These are phyloP conservation scores for Arvicanthis niloticus DNA, from an alignment of 2,113 vertebrate species.

Conservation along the genomic window DNA sequence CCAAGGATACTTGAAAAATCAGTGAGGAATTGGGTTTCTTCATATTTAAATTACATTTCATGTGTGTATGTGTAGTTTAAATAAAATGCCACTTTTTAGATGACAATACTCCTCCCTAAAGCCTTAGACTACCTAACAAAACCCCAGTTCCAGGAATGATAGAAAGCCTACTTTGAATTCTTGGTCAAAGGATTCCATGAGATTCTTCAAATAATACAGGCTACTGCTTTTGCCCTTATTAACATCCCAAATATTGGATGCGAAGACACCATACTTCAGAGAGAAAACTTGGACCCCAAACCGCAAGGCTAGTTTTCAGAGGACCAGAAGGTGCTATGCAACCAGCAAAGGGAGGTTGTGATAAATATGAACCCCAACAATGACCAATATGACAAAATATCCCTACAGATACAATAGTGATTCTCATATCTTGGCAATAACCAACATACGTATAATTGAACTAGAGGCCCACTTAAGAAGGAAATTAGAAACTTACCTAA, in stretches of 20 bases:
- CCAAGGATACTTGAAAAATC: background rate
- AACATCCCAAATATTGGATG: background rate
- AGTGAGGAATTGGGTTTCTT: background rate
- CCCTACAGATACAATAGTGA: background rate
- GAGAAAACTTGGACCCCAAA: background rate
- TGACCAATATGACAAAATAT: background rate
- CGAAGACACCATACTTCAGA: background rate
- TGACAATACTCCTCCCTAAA: background rate
- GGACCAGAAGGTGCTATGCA: background rate
- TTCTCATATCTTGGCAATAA: background rate
- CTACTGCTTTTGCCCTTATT: background rate
- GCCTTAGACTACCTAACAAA: background rate
- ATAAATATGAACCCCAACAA: background rate
- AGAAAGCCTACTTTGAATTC: background rate
- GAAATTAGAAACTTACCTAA: background rate
- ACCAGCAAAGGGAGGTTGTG: background rate
- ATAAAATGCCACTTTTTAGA: background rate
- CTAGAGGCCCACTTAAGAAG: background rate
- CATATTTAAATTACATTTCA: background rate
- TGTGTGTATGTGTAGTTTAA: background rate
- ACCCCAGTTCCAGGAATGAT: background rate
- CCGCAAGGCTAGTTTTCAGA: background rate
- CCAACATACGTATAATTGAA: background rate
- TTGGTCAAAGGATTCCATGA: background rate
- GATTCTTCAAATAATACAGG: background rate